These are phyloP conservation scores for Anastatus disparis DNA, from an alignment of 1,140 invertebrate genomes.

Conservation along the genomic window DNA sequence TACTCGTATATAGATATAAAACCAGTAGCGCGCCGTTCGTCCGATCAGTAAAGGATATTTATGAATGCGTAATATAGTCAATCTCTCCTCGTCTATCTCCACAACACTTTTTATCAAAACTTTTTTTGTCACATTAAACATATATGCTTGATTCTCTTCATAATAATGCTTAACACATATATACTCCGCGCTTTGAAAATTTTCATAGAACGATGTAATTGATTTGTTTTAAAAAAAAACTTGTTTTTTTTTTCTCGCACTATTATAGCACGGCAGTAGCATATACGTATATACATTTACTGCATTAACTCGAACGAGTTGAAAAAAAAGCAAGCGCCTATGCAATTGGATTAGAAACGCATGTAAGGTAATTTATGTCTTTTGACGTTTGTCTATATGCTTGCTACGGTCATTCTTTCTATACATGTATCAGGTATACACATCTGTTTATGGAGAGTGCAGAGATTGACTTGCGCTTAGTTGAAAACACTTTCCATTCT, in stretches of 20 bases:
- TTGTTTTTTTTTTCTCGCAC: neutral
- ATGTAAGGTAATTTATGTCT: neutral
- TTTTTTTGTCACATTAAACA: too few relatives aligned
- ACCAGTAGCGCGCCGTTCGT: neutral
- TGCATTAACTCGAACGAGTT: neutral
- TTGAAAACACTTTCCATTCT: too few relatives aligned
- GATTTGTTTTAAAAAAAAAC: slow-evolving; percentile 25
- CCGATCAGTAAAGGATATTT: neutral
- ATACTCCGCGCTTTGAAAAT: too few relatives aligned
- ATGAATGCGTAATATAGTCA: slow-evolving; percentile 9
- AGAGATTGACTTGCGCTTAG: too few relatives aligned
- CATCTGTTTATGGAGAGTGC: too few relatives aligned
- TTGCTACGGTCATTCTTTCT: neutral
- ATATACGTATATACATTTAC: neutral
- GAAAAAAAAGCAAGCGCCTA: neutral
- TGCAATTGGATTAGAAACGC: neutral
- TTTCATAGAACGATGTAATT: slow-evolving; percentile 21
- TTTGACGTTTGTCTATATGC: neutral
- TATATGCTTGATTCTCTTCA: too few relatives aligned
- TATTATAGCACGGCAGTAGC: neutral
- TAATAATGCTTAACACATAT: too few relatives aligned
- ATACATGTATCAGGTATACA: too few relatives aligned
- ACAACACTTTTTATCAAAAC: neutral
- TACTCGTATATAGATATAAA: slow-evolving; percentile 11
- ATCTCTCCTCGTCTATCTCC: neutral